phyloP scores from a whole-genome alignment of 2,797 vertebrate species.

The Masticophis lateralis region DNA sequence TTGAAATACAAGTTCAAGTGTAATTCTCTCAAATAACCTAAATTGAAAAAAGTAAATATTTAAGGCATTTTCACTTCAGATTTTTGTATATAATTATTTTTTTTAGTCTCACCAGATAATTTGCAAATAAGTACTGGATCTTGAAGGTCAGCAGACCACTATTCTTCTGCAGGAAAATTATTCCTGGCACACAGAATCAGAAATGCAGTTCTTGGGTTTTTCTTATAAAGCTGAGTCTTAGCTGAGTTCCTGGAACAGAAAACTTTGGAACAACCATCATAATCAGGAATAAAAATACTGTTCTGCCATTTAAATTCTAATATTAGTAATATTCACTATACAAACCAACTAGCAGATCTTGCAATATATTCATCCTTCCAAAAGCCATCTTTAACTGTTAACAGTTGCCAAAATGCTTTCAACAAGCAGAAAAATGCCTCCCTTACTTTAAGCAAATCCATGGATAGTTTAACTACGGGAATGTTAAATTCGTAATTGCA shows the following conservation, averaged over 20 bases:
- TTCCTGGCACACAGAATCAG: background rate
- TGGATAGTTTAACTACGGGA: background rate
- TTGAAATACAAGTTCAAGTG: background rate
- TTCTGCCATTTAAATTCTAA: background rate
- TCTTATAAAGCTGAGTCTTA: background rate
- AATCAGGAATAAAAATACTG: background rate
- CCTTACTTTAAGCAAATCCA: background rate
- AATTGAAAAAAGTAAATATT: background rate
- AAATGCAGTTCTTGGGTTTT: background rate
- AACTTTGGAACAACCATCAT: background rate
- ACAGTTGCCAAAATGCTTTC: background rate
- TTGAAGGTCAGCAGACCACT: background rate
- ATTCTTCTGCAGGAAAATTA: background rate
- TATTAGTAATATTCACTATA: background rate
- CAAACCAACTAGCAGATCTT: background rate
- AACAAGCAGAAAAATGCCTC: background rate
- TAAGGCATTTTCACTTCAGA: background rate
- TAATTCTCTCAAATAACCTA: background rate
- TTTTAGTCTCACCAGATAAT: background rate
- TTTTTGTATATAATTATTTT: background rate
- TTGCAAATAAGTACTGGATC: background rate
- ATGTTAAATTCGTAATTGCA: constrained; percentile 7
- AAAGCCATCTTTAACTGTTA: background rate
- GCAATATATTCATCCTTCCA: background rate
- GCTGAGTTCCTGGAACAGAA: background rate